Percentiles rank a stretch among this genome's conserved stretches.
Conservation (phyloP, 2,797 vertebrate genomes). For the Phalloptychus januarius region DNA sequence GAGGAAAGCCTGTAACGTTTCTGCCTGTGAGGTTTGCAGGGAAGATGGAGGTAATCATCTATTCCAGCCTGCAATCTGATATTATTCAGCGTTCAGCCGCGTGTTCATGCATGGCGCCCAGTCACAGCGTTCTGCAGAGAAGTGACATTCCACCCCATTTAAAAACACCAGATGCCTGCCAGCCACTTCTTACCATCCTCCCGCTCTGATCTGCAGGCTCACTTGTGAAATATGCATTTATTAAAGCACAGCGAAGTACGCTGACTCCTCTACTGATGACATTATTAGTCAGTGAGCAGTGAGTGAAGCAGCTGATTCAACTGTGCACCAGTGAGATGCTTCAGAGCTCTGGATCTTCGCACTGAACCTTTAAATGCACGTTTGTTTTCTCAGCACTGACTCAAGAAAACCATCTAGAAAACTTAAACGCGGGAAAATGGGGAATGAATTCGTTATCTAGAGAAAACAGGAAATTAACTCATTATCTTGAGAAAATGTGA, state of each 20-base stretch:
- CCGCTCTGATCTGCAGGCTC: conserved; percentile 29
- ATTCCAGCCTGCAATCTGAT: conserved; percentile 21
- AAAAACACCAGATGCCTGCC: conserved; percentile 58
- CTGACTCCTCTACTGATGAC: conserved; percentile 18
- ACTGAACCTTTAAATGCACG: not conserved
- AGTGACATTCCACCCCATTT: conserved; percentile 61
- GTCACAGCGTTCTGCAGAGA: conserved; percentile 59
- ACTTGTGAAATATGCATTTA: conserved; percentile 65
- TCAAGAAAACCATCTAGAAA: too few species aligned
- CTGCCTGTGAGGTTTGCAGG: not conserved
- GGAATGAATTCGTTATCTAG: too few species aligned
- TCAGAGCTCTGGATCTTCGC: conserved; percentile 1
- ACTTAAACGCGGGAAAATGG: too few species aligned
- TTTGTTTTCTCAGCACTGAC: too few species aligned
- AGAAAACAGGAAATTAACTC: too few species aligned
- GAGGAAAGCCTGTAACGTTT: not conserved
- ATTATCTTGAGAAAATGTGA: too few species aligned
- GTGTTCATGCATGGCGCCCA: conserved; percentile 60
- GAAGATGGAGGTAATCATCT: conserved; percentile 32
- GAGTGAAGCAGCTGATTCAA: conserved; percentile 37
- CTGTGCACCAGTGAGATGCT: conserved; percentile 6
- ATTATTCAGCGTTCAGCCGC: conserved; percentile 56
- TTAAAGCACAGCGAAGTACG: conserved; percentile 25
- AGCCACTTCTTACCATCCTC: conserved; percentile 17
- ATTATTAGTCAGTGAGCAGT: conserved; percentile 22